Percentiles rank a stretch among this genome's conserved stretches.
Evolutionary conservation across 2,888 invertebrate genomes (phyloP).

Genomic region (Loripinus fragilis): DNA sequence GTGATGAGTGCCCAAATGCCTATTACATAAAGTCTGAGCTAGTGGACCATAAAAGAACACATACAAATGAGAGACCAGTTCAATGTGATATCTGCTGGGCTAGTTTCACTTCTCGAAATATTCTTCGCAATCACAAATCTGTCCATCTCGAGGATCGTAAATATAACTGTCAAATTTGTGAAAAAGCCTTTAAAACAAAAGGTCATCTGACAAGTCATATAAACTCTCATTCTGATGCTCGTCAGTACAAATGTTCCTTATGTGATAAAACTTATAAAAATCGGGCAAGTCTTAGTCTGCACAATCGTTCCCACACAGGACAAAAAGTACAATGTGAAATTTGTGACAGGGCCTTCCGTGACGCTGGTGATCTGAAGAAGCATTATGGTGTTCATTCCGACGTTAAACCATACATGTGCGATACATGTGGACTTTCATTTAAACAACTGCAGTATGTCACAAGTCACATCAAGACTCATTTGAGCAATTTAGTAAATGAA

Average conservation of each 20-base stretch:
- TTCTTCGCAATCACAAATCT: neutral
- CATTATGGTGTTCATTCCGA: neutral
- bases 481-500: neutral
- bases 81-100: neutral
- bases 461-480: neutral
- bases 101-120: neutral
- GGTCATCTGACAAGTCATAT: neutral
- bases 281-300: neutral
- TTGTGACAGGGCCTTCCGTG: neutral
- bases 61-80: neutral
- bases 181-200: neutral
- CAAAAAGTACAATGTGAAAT: neutral
- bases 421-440: neutral
- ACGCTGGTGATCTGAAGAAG: slow-evolving; percentile 1
- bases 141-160: neutral
- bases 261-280: neutral
- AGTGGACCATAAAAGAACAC: neutral
- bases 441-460: neutral
- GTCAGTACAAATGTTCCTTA: neutral
- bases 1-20: neutral
- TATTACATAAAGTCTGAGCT: neutral
- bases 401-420: neutral
- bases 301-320: neutral
- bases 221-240: neutral
- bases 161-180: neutral